These are phyloP conservation scores for Leptodactylus fallax DNA, from an alignment of 2,797 vertebrate genomes.

Conservation along the genomic window DNA sequence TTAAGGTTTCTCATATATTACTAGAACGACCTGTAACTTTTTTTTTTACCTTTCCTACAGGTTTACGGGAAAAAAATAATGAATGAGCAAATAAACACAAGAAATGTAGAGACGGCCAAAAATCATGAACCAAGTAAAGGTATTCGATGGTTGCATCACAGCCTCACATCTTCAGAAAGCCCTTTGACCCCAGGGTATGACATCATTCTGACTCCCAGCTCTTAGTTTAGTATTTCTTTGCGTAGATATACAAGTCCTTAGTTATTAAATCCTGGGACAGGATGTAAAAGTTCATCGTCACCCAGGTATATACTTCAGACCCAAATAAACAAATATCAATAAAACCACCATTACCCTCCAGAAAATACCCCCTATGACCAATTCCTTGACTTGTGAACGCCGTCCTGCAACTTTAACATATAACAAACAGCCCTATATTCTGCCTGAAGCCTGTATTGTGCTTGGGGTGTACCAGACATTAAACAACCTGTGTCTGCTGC, in stretches of 20 bases:
- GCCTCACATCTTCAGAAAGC: constrained; percentile 16
- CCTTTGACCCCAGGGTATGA: not conserved
- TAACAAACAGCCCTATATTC: not conserved
- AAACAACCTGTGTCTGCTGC: too few species aligned
- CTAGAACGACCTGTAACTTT: not conserved
- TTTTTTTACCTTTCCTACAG: not conserved
- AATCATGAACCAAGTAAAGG: not conserved
- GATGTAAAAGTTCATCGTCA: not conserved
- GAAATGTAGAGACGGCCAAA: not conserved
- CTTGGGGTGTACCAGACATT: too few species aligned
- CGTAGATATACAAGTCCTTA: not conserved
- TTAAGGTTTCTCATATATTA: not conserved
- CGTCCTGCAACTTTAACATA: not conserved
- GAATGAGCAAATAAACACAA: not conserved
- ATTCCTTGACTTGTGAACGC: not conserved
- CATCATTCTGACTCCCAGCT: not conserved
- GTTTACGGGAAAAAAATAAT: not conserved
- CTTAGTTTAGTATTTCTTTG: not conserved
- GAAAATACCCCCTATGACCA: not conserved
- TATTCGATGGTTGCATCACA: not conserved
- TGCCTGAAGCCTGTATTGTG: not conserved
- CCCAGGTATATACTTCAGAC: not conserved
- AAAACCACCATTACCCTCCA: not conserved
- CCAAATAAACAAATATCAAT: not conserved
- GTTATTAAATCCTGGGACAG: not conserved